Base-by-base conservation (phyloP, 2,888 invertebrate genomes). In the Sepiola atlantica region DNA sequence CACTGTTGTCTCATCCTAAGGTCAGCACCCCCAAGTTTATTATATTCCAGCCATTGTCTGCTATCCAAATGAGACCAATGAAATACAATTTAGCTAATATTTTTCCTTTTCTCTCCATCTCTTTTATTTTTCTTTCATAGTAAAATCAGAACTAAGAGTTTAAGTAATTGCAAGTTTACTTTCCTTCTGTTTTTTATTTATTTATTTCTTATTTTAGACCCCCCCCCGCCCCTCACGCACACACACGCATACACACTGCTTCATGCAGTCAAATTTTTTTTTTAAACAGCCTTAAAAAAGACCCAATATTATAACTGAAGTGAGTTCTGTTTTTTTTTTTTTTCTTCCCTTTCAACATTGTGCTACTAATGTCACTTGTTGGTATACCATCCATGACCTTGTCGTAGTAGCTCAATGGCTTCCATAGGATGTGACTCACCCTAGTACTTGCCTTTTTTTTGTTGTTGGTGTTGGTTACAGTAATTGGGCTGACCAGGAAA, bases 351-450 rank as follows among this genome's bases (percentile, higher is more conserved):
- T 77, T 32, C n/a, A 77, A 77, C 77, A 77, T 77, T n/a, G n/a
- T 18, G 4, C 77, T 77, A n/a, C n/a, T 77, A 77, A 77, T 77
- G 77, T 77, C 77, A 77, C 77, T 77, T 12, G 18, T 18, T 32
- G 77, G n/a, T 77, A 77, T 32, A 77, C 77, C 77, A 77, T 77
- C 77, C 77, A 77, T 92, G 92, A 92, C 92, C 92, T 92, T 54
- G n/a, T 55, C n/a, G 28, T 92, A 35, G 55, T 54, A 92, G 54
- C 92, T 55, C 92, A 55, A 28, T 92, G 92, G 55, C 92, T 92
- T 45, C 55, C 54, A 92, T 92, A 55, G 92, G 92, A 92, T 92
- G 92, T 92, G 92, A 92, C 92, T 92, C 92, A 92, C 32, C 18
- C 92, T 45, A 28, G 54, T 92, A 92, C 92, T 92, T 92, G 91